phyloP scores from a whole-genome alignment of 2,797 vertebrate genomes.

The Cygnus olor region DNA sequence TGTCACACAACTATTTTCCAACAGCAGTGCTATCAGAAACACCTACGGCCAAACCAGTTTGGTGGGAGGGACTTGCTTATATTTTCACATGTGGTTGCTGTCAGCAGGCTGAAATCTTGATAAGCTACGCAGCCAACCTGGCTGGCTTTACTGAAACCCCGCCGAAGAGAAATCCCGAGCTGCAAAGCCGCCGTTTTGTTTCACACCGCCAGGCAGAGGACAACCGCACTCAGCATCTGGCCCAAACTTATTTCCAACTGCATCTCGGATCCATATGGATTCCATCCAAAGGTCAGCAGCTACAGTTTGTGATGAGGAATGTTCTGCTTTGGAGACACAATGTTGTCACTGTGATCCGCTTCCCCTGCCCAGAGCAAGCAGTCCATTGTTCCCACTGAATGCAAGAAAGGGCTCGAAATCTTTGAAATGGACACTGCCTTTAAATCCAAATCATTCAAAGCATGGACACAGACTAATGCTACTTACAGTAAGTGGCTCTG shows the following conservation, averaged over 20 bases:
- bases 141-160: slow-evolving; percentile 38
- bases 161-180: slow-evolving; percentile 8
- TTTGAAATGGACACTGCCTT: neutral
- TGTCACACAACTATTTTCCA: slow-evolving; percentile 37
- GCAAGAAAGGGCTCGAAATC: neutral
- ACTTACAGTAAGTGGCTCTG: neutral
- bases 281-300: slow-evolving; percentile 39
- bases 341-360: slow-evolving; percentile 17
- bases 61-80: slow-evolving; percentile 35
- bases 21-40: neutral
- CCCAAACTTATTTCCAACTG: slow-evolving; percentile 5
- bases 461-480: neutral
- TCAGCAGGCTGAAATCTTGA: slow-evolving; percentile 41
- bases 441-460: neutral
- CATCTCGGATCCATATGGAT: slow-evolving; percentile 2
- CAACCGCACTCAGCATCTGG: neutral
- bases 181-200: slow-evolving; percentile 12
- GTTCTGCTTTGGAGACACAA: slow-evolving; percentile 27
- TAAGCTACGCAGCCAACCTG: slow-evolving; percentile 9
- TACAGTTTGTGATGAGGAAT: neutral
- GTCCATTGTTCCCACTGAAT: neutral
- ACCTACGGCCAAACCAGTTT: slow-evolving; percentile 43
- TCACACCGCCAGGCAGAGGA: neutral
- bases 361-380: neutral
- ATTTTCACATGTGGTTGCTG: slow-evolving; percentile 54